A percentile compares a stretch with the other conserved stretches of the same genome.
These are phyloP conservation scores for Huso huso DNA, from an alignment of 2,797 vertebrate genomes.

Conservation along the genomic window DNA sequence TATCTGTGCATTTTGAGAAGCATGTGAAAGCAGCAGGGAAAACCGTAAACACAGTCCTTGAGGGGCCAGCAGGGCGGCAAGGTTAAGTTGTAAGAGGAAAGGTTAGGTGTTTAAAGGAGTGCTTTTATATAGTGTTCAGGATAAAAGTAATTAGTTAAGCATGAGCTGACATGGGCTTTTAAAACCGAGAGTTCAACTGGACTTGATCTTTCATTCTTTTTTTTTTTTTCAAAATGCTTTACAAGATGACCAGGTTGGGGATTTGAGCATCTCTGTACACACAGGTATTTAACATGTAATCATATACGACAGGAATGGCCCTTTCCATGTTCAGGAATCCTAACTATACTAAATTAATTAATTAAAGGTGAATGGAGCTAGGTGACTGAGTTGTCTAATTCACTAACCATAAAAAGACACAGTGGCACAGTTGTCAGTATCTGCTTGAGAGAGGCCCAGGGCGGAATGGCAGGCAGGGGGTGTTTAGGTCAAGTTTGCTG, in stretches of 20 bases:
- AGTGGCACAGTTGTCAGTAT: too few species aligned
- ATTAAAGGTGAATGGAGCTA: too few species aligned
- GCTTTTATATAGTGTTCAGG: slow-evolving; percentile 74
- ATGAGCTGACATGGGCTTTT: slow-evolving; percentile 31
- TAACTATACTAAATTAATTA: too few species aligned
- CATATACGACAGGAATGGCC: too few species aligned
- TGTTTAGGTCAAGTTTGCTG: too few species aligned
- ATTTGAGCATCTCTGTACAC: neutral
- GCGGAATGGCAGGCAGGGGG: too few species aligned
- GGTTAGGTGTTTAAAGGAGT: slow-evolving; percentile 64
- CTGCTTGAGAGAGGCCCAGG: too few species aligned
- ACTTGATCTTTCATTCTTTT: neutral
- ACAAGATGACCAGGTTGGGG: neutral
- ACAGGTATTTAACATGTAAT: too few species aligned
- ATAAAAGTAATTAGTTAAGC: slow-evolving; percentile 69
- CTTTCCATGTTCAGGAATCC: too few species aligned
- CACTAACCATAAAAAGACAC: too few species aligned
- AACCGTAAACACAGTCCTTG: slow-evolving; percentile 14
- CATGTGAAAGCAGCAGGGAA: slow-evolving; percentile 31
- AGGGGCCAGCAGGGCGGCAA: slow-evolving; percentile 48
- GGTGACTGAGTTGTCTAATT: too few species aligned
- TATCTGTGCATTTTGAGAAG: slow-evolving; percentile 33
- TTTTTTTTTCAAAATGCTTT: neutral
- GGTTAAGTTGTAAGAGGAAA: slow-evolving; percentile 62
- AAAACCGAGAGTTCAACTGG: slow-evolving; percentile 12